A percentile compares a stretch with the other conserved stretches of the same genome.
Conservation (phyloP, 1,140 invertebrate genomes). For the Melitaea cinxia region DNA sequence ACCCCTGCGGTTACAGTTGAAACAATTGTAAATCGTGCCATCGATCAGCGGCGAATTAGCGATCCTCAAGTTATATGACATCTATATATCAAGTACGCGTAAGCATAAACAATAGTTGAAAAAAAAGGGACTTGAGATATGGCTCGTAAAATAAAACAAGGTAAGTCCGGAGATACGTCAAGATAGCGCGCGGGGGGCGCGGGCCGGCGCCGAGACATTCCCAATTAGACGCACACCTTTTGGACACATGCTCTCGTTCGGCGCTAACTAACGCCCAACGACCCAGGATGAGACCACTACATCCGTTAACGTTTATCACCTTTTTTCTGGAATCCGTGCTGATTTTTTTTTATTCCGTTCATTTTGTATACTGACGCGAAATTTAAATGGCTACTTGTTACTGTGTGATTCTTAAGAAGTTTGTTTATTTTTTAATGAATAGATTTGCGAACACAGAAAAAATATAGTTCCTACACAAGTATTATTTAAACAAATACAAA, state of each 20-base stretch:
- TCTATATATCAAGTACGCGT: conserved; percentile 66
- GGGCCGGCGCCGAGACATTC: conserved; percentile 55
- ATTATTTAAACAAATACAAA: too few relatives aligned
- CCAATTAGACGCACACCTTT: conserved; percentile 81
- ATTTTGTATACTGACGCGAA: background rate
- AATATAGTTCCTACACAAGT: too few relatives aligned
- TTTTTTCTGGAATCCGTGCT: conserved; percentile 49
- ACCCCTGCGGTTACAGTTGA: background rate
- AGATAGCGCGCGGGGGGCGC: conserved; percentile 71
- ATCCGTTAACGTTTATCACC: conserved; percentile 75
- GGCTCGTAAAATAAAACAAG: conserved; percentile 78
- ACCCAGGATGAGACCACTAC: conserved; percentile 57
- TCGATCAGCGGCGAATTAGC: conserved; percentile 59
- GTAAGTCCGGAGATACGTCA: conserved; percentile 78
- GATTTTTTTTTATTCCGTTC: conserved; percentile 11
- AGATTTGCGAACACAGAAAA: too few relatives aligned
- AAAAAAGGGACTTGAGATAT: conserved; percentile 67
- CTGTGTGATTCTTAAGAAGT: conserved; percentile 1
- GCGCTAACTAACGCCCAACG: conserved; percentile 68
- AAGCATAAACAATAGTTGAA: conserved; percentile 67
- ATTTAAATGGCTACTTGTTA: conserved; percentile 21
- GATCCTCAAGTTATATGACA: conserved; percentile 54
- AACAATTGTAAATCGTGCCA: conserved; percentile 9
- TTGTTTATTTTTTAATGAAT: too few relatives aligned
- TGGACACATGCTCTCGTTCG: conserved; percentile 70